Percentiles rank a stretch among this genome's conserved stretches.
Conservation (phyloP, 2,797 vertebrate genomes). For the Alcedo atthis region DNA sequence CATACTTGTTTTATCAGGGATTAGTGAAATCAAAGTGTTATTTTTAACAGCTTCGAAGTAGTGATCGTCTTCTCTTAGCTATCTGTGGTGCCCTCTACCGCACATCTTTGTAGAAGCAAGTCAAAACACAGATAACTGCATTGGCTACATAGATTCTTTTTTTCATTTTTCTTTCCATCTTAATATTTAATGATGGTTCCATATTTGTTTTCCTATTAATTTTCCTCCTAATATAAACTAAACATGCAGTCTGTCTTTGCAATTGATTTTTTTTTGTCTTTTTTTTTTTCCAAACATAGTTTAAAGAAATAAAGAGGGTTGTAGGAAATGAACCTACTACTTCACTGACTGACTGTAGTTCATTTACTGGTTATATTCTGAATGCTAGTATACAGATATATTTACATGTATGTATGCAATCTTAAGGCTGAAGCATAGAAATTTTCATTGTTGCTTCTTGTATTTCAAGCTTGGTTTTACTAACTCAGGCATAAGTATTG, state of each 20-base stretch:
- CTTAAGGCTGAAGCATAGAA: neutral
- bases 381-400: neutral
- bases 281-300: neutral
- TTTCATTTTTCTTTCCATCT: neutral
- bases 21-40: neutral
- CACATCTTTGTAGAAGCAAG: conserved; percentile 4
- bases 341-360: neutral
- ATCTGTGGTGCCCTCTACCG: conserved; percentile 61
- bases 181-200: neutral
- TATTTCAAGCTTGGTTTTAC: neutral
- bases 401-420: neutral
- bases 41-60: neutral
- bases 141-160: neutral
- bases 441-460: neutral
- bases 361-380: neutral
- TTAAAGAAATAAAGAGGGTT: neutral
- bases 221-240: neutral
- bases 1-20: neutral
- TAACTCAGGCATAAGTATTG: neutral
- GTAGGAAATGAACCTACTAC: neutral
- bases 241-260: neutral
- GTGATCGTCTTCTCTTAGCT: neutral
- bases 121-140: neutral
- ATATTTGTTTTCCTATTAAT: neutral
- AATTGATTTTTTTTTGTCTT: neutral